Conservation (phyloP, 2,888 invertebrate genomes). For the Kuschelorhynchus macadamiae region DNA sequence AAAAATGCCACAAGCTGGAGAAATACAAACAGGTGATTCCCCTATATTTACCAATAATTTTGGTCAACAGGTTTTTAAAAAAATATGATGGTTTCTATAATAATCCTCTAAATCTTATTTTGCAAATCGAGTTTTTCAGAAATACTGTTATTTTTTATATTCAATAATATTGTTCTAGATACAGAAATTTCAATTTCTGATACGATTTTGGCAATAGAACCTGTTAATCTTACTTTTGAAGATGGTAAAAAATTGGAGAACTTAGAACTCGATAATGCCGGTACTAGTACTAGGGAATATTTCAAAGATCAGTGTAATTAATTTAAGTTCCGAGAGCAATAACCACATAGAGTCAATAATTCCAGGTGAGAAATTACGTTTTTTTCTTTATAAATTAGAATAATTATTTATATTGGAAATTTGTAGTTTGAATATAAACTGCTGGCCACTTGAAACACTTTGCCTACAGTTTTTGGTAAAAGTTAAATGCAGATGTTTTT, state of each 20-base stretch:
- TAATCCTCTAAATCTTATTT: slow-evolving; percentile 7
- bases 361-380: too few relatives aligned
- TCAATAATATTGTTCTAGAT: neutral
- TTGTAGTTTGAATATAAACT: too few relatives aligned
- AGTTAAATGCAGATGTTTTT: too few relatives aligned
- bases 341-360: too few relatives aligned
- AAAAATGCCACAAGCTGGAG: neutral
- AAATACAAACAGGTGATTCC: slow-evolving; percentile 16
- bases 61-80: neutral
- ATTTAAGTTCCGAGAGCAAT: too few relatives aligned
- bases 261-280: neutral
- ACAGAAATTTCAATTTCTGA: neutral
- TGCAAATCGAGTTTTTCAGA: neutral
- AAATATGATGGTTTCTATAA: too few relatives aligned
- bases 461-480: too few relatives aligned
- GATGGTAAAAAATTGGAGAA: neutral
- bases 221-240: too few relatives aligned
- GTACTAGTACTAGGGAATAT: slow-evolving; percentile 6
- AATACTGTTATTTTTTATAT: neutral
- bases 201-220: neutral
- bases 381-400: too few relatives aligned
- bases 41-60: neutral
- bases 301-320: too few relatives aligned
- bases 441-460: too few relatives aligned
- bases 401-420: too few relatives aligned